Base-by-base conservation (phyloP, 2,113 vertebrate species). In the Neotoma lepida region DNA sequence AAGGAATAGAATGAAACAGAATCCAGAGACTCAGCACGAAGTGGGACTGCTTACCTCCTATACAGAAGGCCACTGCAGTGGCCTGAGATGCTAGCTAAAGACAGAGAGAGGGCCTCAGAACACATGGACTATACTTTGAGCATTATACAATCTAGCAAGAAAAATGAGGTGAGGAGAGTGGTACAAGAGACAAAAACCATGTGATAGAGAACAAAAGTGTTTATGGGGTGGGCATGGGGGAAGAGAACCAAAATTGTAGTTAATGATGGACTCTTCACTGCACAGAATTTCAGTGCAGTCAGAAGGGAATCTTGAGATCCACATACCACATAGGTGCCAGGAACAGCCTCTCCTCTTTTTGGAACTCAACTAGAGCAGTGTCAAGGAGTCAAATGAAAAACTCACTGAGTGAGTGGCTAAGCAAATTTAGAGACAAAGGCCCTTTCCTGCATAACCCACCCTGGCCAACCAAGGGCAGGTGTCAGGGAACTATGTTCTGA, bases 201-300 rank as follows among this genome's bases (percentile, higher is more conserved):
- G 15, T 71, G 15, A 2, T 1, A 35, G 5, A 22, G 24, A 28
- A 51, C 26, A 17, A 33, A 51, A 56, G 13, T 44, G 41, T 26
- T 12, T 28, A 24, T 13, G 44, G 17, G 1, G 1, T 14, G 2
- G 13, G 7, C 14, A 6, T 35, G 3, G 51, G 30, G 49, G 17
- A 20, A 56, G 49, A 24, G 4, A 56, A 51, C 35, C 77, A 80
- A 56, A 41, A 84, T 20, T 1, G 9, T n/a, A 86, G 44, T 51
- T 86, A 51, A 39, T 10, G 39, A 41, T 39, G 35, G 8, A 73
- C 49, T 30, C 49, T 12, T 71, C 68, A 18, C 35, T 30, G 9
- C 54, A 56, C 12, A 73, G 7, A 56, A 73, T 73, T 71, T 56
- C 68, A 88, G n/a, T 73, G 24, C 8, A 54, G n/a, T 14, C n/a